Evolutionary conservation across 2,888 invertebrate species (phyloP).

Genomic region (Drosophila nr. medialis): DNA sequence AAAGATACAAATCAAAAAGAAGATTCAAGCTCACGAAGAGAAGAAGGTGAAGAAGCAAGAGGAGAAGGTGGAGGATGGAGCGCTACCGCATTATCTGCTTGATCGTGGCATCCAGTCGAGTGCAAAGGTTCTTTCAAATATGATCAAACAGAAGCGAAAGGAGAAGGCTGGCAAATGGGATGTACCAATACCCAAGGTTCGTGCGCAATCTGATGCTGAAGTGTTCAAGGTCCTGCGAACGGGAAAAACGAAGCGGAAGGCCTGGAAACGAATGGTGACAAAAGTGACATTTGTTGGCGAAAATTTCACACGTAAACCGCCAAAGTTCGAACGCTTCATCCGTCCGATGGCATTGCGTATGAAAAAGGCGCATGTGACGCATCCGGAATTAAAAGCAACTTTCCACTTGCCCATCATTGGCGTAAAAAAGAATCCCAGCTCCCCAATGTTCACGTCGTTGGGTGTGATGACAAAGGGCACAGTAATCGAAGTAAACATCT

Average conservation of each 20-base stretch:
- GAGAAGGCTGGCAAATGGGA: slow-evolving; percentile 99
- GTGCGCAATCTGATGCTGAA: slow-evolving; percentile 98
- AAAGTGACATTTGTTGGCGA: slow-evolving; percentile 99
- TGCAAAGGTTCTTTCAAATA: slow-evolving; percentile 98
- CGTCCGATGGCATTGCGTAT: slow-evolving; percentile 98
- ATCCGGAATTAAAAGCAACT: slow-evolving; percentile 99
- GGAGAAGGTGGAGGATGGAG: slow-evolving; percentile 94
- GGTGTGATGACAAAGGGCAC: slow-evolving; percentile 99
- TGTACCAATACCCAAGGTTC: slow-evolving; percentile 99
- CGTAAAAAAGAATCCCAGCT: slow-evolving; percentile 99
- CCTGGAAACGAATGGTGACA: slow-evolving; percentile 99
- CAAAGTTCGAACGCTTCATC: slow-evolving; percentile 99
- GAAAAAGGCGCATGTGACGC: slow-evolving; percentile 99
- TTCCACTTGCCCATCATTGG: slow-evolving; percentile 99
- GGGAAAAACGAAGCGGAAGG: slow-evolving; percentile 97
- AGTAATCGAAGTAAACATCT: slow-evolving; percentile 98
- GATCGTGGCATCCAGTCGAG: slow-evolving; percentile 97
- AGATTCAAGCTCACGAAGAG: slow-evolving; percentile 98
- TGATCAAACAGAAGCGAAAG: slow-evolving; percentile 99
- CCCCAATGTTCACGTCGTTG: slow-evolving; percentile 97
- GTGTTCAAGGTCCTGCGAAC: slow-evolving; percentile 96
- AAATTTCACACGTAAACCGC: slow-evolving; percentile 99
- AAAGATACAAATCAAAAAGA: slow-evolving; percentile 99
- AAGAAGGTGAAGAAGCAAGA: slow-evolving; percentile 94
- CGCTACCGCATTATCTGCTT: slow-evolving; percentile 97